Percentiles rank a stretch among this genome's conserved stretches.
These are phyloP conservation scores for Fregata magnificens DNA, from an alignment of 2,113 vertebrate genomes.

Conservation along the genomic window DNA sequence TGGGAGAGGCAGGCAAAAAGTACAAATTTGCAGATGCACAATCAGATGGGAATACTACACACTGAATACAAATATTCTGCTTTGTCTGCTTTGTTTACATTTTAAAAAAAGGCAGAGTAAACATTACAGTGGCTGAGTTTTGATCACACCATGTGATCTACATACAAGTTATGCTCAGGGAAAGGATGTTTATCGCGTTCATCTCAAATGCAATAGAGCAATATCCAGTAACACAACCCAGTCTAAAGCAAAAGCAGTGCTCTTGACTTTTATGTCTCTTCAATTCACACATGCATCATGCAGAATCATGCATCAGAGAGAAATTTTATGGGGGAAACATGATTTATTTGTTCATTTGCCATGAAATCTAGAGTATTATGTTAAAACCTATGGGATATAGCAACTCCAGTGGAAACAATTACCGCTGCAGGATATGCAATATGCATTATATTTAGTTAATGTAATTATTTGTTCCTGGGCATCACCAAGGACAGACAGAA, in stretches of 20 bases:
- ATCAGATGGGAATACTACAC: neutral
- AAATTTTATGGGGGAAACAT: neutral
- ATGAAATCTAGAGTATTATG: slow-evolving; percentile 30
- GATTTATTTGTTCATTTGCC: slow-evolving; percentile 45
- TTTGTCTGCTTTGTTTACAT: neutral
- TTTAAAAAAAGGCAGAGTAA: neutral
- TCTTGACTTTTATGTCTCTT: neutral
- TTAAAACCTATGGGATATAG: slow-evolving; percentile 18
- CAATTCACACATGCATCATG: neutral
- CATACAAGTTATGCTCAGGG: neutral
- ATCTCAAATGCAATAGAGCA: neutral
- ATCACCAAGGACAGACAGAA: slow-evolving; percentile 12
- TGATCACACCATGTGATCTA: neutral
- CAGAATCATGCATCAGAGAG: neutral
- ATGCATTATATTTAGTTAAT: slow-evolving; percentile 26
- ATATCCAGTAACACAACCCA: neutral
- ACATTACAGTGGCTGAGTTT: neutral
- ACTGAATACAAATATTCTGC: neutral
- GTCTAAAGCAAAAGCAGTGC: neutral
- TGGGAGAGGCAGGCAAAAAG: neutral
- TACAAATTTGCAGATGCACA: neutral
- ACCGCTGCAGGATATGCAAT: neutral
- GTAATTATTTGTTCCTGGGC: slow-evolving; percentile 38
- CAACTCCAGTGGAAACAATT: slow-evolving; percentile 44
- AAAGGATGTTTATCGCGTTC: neutral